Conservation (phyloP, 2,888 invertebrate genomes). For the Scelioninae gen. 2 region DNA sequence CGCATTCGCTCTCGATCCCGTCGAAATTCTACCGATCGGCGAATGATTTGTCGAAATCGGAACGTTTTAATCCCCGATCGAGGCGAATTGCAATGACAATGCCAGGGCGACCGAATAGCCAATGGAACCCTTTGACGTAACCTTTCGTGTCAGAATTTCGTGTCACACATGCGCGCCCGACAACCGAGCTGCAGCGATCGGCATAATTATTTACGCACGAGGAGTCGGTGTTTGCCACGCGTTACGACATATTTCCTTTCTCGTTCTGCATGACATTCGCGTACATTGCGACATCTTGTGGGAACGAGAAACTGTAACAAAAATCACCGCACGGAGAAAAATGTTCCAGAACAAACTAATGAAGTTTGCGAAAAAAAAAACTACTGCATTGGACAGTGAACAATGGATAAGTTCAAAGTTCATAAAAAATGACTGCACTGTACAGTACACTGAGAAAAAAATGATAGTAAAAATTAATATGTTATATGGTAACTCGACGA, state of each 20-base stretch:
- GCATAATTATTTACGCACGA: constrained; percentile 63
- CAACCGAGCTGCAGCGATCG: constrained; percentile 43
- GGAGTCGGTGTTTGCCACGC: constrained; percentile 56
- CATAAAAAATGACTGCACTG: no score
- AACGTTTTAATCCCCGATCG: constrained; percentile 39
- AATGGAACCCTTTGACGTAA: constrained; percentile 33
- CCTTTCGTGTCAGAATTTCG: constrained; percentile 37
- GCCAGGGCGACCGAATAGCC: constrained; percentile 20
- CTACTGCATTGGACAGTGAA: no score
- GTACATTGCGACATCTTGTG: constrained; percentile 39
- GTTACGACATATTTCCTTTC: constrained; percentile 66
- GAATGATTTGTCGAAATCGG: constrained; percentile 11
- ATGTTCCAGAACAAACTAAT: no score
- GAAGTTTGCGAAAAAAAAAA: no score
- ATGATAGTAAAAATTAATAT: no score
- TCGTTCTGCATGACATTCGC: constrained; percentile 45
- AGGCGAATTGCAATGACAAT: constrained; percentile 48
- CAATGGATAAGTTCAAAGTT: no score
- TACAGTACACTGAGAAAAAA: no score
- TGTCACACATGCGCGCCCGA: constrained; percentile 27
- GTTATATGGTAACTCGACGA: no score
- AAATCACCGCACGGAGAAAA: no score
- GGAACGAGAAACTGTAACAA: constrained; percentile 19
- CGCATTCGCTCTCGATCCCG: constrained; percentile 18
- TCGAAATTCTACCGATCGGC: constrained; percentile 8